Evolutionary conservation across 64 coral and sea anemone species (phyloP), one percentile per base, ranked within the genome.

Genomic region (Astreopora myriophthalma): DNA sequence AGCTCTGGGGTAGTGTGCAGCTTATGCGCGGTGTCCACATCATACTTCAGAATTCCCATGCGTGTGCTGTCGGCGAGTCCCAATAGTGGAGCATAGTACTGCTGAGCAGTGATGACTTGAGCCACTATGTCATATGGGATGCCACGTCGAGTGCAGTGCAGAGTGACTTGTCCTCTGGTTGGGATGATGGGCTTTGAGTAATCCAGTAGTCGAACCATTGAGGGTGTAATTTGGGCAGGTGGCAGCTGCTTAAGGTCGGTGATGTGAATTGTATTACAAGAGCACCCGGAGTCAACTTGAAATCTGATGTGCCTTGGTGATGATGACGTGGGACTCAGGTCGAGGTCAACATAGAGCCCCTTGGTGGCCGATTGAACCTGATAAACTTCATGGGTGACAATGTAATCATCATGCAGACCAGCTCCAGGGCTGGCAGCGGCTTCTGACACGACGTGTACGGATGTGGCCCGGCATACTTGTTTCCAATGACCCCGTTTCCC

Each of bases 401-500:
- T 28, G 57, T 12, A 13, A n/a, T n/a, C n/a, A 32, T 34, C 16
- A 10, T 75, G 86, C 42, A 9, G 69, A 19, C 76, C 39, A 8
- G 19, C 71, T 40, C 78, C 11, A 26, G n/a, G 1, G n/a, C 16
- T 60, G 51, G 22, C 30, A 8, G 62, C 63, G 31, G 57, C 19
- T n/a, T 93, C 82, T 52, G 48, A 62, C 26, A 48, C 90, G 5
- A 69, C 69, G 30, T 92, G 73, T 32, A 39, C 66, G 34, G 89
- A 80, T 22, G 35, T 40, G 20, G 75, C 75, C 3, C 42, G 48
- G 89, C 63, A 82, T 2, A 91, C 76, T 48, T 83, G 34, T 46
- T 91, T 36, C 89, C 77, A 91, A 42, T 83, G 76, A 5, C 89
- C 68, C 11, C 78, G 44, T 72, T 83, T 91, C 3, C 77, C 76